These are phyloP conservation scores for Fragum sueziense DNA, from an alignment of 2,888 invertebrate species.

Conservation along the genomic window DNA sequence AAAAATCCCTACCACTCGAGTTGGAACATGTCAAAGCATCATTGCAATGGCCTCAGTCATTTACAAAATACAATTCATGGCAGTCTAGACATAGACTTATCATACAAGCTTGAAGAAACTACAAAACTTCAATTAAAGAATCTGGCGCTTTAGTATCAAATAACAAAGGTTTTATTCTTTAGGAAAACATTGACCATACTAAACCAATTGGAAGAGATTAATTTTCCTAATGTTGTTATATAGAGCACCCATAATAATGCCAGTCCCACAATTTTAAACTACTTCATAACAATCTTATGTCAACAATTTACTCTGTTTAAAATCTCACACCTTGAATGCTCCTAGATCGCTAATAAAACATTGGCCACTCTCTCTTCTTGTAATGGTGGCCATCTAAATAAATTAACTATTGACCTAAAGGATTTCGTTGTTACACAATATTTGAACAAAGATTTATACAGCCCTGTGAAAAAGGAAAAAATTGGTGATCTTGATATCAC, in stretches of 20 bases:
- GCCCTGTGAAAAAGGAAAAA: slow-evolving; percentile 7
- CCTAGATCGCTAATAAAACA: slow-evolving; percentile 30
- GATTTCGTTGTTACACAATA: slow-evolving; percentile 44
- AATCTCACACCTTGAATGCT: slow-evolving; percentile 30
- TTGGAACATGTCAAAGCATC: too few species aligned
- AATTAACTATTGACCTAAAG: slow-evolving; percentile 54
- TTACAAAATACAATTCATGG: neutral
- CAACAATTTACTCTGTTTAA: slow-evolving; percentile 35
- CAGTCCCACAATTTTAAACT: slow-evolving; percentile 12
- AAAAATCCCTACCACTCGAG: too few species aligned
- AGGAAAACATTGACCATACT: slow-evolving; percentile 11
- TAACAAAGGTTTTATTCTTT: neutral
- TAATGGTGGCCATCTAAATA: slow-evolving; percentile 34
- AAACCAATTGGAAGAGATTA: slow-evolving; percentile 19
- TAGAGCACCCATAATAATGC: slow-evolving; percentile 17
- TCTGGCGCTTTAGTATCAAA: slow-evolving; percentile 7
- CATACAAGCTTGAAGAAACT: neutral
- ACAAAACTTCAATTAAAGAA: neutral
- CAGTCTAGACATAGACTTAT: slow-evolving; percentile 15
- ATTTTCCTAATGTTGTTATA: slow-evolving; percentile 7
- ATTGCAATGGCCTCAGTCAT: neutral
- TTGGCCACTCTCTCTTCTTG: slow-evolving; percentile 20
- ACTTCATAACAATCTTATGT: slow-evolving; percentile 27
- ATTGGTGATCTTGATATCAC: slow-evolving; percentile 8
- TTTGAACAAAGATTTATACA: slow-evolving; percentile 29